phyloP scores from a whole-genome alignment of 2,888 invertebrate genomes.

The Pharmacophagus antenor region DNA sequence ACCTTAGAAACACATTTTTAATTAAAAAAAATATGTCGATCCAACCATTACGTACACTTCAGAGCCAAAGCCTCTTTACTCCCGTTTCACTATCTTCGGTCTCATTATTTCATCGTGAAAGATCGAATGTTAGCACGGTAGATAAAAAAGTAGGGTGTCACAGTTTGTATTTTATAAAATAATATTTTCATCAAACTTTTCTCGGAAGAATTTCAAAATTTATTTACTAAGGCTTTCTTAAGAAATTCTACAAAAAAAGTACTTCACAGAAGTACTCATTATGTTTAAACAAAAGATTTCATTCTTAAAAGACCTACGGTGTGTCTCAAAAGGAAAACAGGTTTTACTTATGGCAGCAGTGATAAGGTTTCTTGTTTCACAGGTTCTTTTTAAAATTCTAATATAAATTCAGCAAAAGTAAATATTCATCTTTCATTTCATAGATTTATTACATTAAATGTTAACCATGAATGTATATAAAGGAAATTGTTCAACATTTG shows the following conservation, averaged over 20 bases:
- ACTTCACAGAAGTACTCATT: neutral
- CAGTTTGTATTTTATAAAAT: neutral
- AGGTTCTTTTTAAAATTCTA: neutral
- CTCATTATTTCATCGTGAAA: too few relatives aligned
- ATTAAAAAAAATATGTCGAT: too few relatives aligned
- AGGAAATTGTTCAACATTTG: too few relatives aligned
- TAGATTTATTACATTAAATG: too few relatives aligned
- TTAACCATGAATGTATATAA: too few relatives aligned
- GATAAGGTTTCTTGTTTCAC: neutral
- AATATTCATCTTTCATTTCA: neutral
- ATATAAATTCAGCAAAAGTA: neutral
- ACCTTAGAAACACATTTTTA: too few relatives aligned
- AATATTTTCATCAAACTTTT: neutral
- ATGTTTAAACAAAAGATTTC: constrained; percentile 1
- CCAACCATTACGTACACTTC: too few relatives aligned
- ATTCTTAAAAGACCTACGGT: neutral
- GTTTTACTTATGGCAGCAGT: neutral
- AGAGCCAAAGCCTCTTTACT: too few relatives aligned
- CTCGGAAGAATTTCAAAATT: neutral
- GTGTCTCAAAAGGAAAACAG: neutral
- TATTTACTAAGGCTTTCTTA: neutral
- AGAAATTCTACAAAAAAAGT: neutral
- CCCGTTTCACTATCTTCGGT: too few relatives aligned
- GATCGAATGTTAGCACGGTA: too few relatives aligned
- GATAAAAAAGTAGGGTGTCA: too few relatives aligned